A percentile compares a stretch with the other conserved stretches of the same genome.
Evolutionary conservation across 2,888 invertebrate genomes (phyloP).

Genomic region (Andrena minutula): DNA sequence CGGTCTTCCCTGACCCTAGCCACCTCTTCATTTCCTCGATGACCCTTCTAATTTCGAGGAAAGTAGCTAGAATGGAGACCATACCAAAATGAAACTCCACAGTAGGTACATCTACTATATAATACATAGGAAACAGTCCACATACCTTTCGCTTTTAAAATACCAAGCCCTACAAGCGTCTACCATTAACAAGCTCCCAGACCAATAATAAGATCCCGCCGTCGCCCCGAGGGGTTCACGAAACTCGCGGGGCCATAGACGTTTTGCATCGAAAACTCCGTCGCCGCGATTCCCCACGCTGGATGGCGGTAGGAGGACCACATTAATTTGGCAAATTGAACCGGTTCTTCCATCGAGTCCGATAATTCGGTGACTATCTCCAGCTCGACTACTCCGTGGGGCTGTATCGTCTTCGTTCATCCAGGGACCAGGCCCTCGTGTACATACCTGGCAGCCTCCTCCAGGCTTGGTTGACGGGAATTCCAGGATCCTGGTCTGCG

Average conservation of each 20-base stretch:
- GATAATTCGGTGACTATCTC: slow-evolving; percentile 80
- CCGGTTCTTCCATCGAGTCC: slow-evolving; percentile 83
- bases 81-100: too few relatives aligned
- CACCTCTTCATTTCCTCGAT: too few relatives aligned
- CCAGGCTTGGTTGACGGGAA: slow-evolving; percentile 60
- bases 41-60: too few relatives aligned
- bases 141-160: neutral
- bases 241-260: slow-evolving; percentile 48
- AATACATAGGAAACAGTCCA: too few relatives aligned
- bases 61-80: too few relatives aligned
- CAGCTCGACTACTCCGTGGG: slow-evolving; percentile 27
- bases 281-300: slow-evolving; percentile 29
- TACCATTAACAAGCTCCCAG: slow-evolving; percentile 8
- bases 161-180: neutral
- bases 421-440: slow-evolving; percentile 16
- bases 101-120: too few relatives aligned
- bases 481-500: slow-evolving; percentile 68
- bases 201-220: slow-evolving; percentile 8
- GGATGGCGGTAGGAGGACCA: slow-evolving; percentile 53
- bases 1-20: too few relatives aligned
- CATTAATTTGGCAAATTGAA: slow-evolving; percentile 84
- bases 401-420: slow-evolving; percentile 32
- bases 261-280: slow-evolving; percentile 77
- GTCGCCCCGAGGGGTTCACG: slow-evolving; percentile 19
- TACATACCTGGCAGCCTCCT: slow-evolving; percentile 54